phyloP scores from a whole-genome alignment of 2,113 vertebrate genomes.

The Stercorarius parasiticus region DNA sequence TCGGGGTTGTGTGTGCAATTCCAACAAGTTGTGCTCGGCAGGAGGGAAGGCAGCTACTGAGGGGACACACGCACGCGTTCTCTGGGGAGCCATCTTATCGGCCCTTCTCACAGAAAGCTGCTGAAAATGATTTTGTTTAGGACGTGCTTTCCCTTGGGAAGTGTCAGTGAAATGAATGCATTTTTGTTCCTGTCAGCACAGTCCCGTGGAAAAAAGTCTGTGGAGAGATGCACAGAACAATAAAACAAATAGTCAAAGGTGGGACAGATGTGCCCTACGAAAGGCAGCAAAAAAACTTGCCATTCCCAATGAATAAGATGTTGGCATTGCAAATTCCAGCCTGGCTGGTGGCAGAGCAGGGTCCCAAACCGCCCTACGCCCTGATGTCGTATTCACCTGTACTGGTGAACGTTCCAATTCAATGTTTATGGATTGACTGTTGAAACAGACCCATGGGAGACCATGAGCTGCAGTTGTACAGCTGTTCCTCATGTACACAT shows the following conservation, averaged over 20 bases:
- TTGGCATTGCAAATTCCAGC: neutral
- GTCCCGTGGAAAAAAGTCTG: neutral
- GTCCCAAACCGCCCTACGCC: neutral
- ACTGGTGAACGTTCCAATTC: neutral
- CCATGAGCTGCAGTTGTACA: accelerated
- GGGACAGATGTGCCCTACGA: neutral
- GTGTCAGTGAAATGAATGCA: neutral
- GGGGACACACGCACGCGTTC: neutral
- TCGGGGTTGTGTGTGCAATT: neutral
- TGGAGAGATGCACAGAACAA: neutral
- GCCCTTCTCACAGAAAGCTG: neutral
- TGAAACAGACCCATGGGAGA: neutral
- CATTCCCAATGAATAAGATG: neutral
- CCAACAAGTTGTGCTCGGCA: neutral
- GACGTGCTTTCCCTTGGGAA: slow-evolving; percentile 20
- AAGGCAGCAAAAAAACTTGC: neutral
- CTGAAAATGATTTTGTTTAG: neutral
- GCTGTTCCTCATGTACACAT: accelerated
- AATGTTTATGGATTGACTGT: accelerated
- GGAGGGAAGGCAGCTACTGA: slow-evolving; percentile 3
- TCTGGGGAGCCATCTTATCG: neutral
- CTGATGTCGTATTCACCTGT: neutral
- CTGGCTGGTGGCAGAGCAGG: neutral
- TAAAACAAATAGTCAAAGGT: neutral
- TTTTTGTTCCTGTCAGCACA: neutral